Evolutionary conservation across 35 echinoderm and acorn worm species (phyloP).

Genomic region (Ophiothrix spiculata): DNA sequence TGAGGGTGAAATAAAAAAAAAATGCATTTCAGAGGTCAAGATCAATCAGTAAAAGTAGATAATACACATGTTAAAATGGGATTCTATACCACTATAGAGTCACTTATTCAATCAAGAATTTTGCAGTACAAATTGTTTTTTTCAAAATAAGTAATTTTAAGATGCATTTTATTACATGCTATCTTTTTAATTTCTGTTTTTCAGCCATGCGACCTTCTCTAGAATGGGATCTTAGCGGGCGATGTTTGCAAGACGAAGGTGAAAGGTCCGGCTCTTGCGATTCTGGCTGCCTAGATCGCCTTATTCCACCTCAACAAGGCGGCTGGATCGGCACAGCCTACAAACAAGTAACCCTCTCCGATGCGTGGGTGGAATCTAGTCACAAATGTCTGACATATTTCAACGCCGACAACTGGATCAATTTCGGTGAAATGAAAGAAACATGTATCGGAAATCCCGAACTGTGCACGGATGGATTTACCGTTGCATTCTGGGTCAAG

Average conservation of each 20-base stretch:
- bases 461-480: conserved; percentile 56
- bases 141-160: too few species aligned
- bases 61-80: too few species aligned
- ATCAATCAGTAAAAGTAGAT: too few species aligned
- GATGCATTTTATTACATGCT: too few species aligned
- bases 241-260: conserved; percentile 53
- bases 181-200: conserved; percentile 10
- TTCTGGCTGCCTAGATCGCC: conserved; percentile 24
- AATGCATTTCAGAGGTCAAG: too few species aligned
- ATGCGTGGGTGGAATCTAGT: conserved; percentile 19
- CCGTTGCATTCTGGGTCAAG: conserved; percentile 52
- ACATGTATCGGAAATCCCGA: conserved; percentile 49
- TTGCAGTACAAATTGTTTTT: too few species aligned
- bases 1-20: too few species aligned
- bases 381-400: conserved; percentile 45
- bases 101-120: too few species aligned
- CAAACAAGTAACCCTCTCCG: neutral
- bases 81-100: too few species aligned
- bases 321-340: conserved; percentile 15
- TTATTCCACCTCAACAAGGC: conserved; percentile 33
- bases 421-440: conserved; percentile 50
- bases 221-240: conserved; percentile 76
- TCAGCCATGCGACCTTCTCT: conserved; percentile 64
- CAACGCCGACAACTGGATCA: conserved; percentile 30
- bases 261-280: conserved; percentile 29